A percentile compares a stretch with the other conserved stretches of the same genome.
These are phyloP conservation scores for Bos indicus DNA, from an alignment of 2,113 vertebrate species.

Conservation along the genomic window DNA sequence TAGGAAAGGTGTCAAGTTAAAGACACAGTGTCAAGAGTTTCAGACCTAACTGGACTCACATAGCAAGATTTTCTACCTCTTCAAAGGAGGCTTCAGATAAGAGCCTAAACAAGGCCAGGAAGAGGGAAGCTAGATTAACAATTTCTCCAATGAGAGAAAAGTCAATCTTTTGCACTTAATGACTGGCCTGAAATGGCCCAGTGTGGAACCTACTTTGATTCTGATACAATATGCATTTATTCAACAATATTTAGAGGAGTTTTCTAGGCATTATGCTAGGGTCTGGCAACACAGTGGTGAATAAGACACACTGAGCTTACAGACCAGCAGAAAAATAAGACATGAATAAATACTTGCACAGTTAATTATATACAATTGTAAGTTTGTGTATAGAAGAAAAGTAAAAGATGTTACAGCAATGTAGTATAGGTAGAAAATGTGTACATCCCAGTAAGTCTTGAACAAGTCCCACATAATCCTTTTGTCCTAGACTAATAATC, in stretches of 20 bases:
- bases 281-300: neutral
- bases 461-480: neutral
- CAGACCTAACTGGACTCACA: neutral
- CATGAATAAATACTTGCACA: neutral
- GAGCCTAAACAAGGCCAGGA: neutral
- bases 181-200: neutral
- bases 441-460: neutral
- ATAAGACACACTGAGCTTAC: neutral
- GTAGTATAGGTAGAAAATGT: neutral
- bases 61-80: neutral
- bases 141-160: neutral
- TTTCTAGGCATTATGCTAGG: neutral
- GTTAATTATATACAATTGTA: neutral
- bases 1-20: neutral
- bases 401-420: neutral
- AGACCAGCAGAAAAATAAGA: neutral
- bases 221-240: neutral
- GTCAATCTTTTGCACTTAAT: neutral
- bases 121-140: neutral
- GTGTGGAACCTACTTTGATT: neutral
- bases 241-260: neutral
- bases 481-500: neutral
- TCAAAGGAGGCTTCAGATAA: neutral
- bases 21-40: neutral
- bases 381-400: neutral